These are phyloP conservation scores for Falco naumanni DNA, from an alignment of 2,797 vertebrate genomes.

Conservation along the genomic window DNA sequence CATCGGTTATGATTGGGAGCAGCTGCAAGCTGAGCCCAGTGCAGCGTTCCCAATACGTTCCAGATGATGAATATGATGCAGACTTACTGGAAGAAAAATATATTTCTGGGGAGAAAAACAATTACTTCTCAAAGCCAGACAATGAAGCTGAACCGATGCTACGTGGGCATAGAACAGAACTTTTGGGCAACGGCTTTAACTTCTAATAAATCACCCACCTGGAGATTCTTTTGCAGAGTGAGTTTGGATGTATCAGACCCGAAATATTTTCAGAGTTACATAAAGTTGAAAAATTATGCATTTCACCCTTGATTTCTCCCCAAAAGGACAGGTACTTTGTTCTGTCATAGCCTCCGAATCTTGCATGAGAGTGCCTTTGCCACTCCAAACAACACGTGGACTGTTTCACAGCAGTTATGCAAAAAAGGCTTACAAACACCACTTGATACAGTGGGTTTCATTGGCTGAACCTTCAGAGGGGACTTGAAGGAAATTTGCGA, in stretches of 20 bases:
- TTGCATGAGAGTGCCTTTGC: neutral
- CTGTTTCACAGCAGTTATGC: neutral
- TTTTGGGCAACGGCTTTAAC: constrained; percentile 3
- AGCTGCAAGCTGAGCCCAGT: constrained; percentile 64
- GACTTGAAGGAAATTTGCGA: constrained; percentile 55
- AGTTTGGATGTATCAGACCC: neutral
- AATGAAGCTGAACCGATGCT: constrained; percentile 18
- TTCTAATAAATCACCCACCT: constrained; percentile 64
- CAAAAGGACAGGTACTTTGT: neutral
- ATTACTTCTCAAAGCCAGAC: constrained; percentile 58
- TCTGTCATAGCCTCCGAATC: neutral
- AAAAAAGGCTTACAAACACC: constrained; percentile 37
- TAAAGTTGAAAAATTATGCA: constrained; percentile 26
- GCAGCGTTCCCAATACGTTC: constrained; percentile 52
- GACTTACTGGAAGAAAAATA: constrained; percentile 61
- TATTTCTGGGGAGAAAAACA: constrained; percentile 56
- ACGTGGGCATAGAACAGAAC: constrained; percentile 24
- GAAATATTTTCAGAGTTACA: constrained; percentile 32
- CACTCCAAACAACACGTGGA: neutral
- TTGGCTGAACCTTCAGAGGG: constrained; percentile 14
- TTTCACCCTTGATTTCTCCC: constrained; percentile 5
- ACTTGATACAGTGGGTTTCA: constrained; percentile 23
- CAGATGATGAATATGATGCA: constrained; percentile 71
- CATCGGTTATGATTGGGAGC: constrained; percentile 62
- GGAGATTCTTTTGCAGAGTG: constrained; percentile 13